Base-by-base conservation (phyloP, 2,113 vertebrate genomes). In the Aphyosemion australe region DNA sequence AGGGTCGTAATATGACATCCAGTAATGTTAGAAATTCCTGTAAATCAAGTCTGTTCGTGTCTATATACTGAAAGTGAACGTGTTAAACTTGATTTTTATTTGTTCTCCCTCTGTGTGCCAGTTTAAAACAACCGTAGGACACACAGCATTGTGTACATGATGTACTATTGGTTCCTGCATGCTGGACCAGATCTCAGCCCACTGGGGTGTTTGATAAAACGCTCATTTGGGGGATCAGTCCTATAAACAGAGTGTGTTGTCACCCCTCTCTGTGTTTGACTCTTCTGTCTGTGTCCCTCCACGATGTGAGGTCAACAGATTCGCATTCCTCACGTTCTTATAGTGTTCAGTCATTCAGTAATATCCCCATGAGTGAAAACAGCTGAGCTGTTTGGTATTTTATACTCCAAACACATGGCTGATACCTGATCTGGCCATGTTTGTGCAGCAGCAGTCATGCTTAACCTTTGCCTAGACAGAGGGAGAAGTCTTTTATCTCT, bases 261-360 rank as follows among this genome's bases (percentile, higher is more conserved):
- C 34, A 41, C 18, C 9, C 10, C n/a, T 37, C 14, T 3, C 14
- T 16, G 26, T 34, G 15, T 53, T 18, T 12, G 16, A 18, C 16
- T 16, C 9, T 12, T 37, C 9, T 56, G 12, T 21, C 20, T 26
- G 55, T 14, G 6, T 34, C 42, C 12, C 6, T 26, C 15, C 26
- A 8, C 14, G 26, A 32, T 31, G 15, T 8, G 6, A 13, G 19
- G 18, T 18, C 46, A 20, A 21, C n/a, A 18, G 42, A 13, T 7
- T 50, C 20, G 34, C 68, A 68, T 78, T 79, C 69, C 43, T 72
- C 8, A 26, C 50, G 56, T 80, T 67, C 53, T 56, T 49, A 37
- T 11, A 56, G 16, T 63, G 37, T 51, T 70, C 12, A 37, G 41
- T 19, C 31, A 47, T 59, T 61, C 57, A 18, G 21, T 65, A 49